A percentile compares a stretch with the other conserved stretches of the same genome.
These are phyloP conservation scores for Orchestia grillus DNA, from an alignment of 1,140 invertebrate genomes.

Conservation along the genomic window DNA sequence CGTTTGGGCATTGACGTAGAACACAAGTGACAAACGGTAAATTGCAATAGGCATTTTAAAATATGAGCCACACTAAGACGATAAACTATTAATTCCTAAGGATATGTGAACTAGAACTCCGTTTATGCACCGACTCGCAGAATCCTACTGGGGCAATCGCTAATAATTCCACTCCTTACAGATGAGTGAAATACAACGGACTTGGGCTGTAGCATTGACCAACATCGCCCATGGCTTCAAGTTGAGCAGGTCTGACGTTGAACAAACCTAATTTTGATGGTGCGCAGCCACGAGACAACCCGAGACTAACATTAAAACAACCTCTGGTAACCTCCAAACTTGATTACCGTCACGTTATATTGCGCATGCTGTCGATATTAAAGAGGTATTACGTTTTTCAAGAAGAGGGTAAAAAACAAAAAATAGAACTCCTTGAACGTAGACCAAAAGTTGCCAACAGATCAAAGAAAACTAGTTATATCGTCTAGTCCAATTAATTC, in stretches of 20 bases:
- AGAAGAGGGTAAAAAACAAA: not conserved
- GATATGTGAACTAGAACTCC: not conserved
- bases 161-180: not conserved
- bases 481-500: no score
- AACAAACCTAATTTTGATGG: not conserved
- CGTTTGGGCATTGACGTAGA: not conserved
- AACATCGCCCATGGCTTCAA: not conserved
- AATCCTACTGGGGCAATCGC: not conserved
- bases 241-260: not conserved
- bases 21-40: not conserved
- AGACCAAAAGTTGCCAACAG: no score
- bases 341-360: not conserved
- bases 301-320: not conserved
- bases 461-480: no score
- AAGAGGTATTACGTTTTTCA: not conserved
- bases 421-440: no score
- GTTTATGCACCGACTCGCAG: not conserved
- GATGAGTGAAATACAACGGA: not conserved
- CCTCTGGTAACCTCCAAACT: not conserved
- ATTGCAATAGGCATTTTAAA: not conserved
- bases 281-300: not conserved
- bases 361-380: not conserved
- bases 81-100: not conserved
- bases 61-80: not conserved
- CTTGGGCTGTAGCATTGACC: not conserved